Evolutionary conservation across 2,888 invertebrate species (phyloP).

Genomic region (Stenchaetothrips biformis): DNA sequence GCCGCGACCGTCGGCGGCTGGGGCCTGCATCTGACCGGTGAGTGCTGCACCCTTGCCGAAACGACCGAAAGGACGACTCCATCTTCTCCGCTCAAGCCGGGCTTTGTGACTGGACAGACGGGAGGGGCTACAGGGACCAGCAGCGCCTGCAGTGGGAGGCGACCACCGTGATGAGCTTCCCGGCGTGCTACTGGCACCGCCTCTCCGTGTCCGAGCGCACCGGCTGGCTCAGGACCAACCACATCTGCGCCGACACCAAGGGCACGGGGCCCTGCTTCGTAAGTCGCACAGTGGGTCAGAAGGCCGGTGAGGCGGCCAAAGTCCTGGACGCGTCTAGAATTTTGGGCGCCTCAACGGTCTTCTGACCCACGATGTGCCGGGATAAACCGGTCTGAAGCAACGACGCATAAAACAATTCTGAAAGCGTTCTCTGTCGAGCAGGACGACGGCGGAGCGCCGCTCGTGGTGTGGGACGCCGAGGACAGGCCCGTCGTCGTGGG

Average conservation of each 20-base stretch:
- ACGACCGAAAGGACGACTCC: no score
- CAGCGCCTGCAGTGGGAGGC: neutral
- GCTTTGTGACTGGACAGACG: neutral
- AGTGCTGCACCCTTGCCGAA: neutral
- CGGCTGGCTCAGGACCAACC: neutral
- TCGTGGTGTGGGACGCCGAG: neutral
- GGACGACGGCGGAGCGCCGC: constrained; percentile 7
- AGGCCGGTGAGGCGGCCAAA: no score
- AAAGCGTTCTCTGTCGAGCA: neutral
- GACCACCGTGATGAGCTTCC: neutral
- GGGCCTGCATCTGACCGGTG: neutral
- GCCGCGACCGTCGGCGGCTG: neutral
- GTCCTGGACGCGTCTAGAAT: no score
- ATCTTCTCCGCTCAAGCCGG: no score
- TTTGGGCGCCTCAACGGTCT: no score
- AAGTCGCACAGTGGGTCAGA: neutral
- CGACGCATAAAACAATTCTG: neutral
- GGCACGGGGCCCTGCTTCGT: neutral
- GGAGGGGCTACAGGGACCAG: neutral
- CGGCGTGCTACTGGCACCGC: neutral
- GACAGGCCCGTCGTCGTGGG: neutral
- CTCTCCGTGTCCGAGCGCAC: neutral
- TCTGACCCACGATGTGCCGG: no score
- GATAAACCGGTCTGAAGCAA: neutral
- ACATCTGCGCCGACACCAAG: constrained; percentile 11